Evolutionary conservation across 2,888 invertebrate species (phyloP).

Genomic region (Taphrorychus bicolor): DNA sequence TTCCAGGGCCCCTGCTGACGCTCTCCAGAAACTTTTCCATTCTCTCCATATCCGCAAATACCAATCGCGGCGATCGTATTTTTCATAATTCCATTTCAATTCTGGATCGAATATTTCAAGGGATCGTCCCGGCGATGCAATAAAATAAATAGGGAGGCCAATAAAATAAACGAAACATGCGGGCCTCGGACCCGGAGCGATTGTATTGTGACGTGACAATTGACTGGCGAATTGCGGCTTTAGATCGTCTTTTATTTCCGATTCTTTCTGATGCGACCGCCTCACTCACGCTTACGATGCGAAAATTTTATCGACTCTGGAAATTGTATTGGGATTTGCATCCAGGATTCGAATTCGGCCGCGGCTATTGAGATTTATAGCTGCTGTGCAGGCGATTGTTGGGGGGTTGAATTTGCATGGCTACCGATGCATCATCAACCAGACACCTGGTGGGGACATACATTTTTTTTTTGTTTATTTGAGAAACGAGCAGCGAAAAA

Average conservation of each 20-base stretch:
- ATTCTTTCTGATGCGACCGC: conserved; percentile 21
- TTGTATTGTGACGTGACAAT: conserved; percentile 42
- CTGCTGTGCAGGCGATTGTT: not conserved
- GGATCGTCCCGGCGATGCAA: conserved; percentile 27
- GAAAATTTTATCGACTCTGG: conserved; percentile 33
- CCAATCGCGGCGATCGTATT: conserved; percentile 22
- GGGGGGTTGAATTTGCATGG: too few relatives aligned
- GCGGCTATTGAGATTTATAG: not conserved
- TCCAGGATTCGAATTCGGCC: not conserved
- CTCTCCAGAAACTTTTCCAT: not conserved
- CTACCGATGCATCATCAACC: not conserved
- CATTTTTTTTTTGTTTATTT: too few relatives aligned
- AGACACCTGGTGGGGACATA: not conserved
- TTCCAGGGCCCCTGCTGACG: too few relatives aligned
- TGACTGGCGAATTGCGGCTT: conserved; percentile 40
- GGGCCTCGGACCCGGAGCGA: conserved; percentile 20
- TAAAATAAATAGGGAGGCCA: conserved; percentile 42
- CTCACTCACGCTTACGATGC: conserved; percentile 26
- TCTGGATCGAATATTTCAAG: conserved; percentile 38
- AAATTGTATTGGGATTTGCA: conserved; percentile 34
- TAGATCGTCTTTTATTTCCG: conserved; percentile 35
- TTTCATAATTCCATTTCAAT: conserved; percentile 41
- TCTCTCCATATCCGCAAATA: not conserved
- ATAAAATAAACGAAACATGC: conserved; percentile 39
- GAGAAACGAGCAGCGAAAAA: not conserved